Evolutionary conservation across 2,888 invertebrate species (phyloP).

Genomic region (Drosophila melanocephala): DNA sequence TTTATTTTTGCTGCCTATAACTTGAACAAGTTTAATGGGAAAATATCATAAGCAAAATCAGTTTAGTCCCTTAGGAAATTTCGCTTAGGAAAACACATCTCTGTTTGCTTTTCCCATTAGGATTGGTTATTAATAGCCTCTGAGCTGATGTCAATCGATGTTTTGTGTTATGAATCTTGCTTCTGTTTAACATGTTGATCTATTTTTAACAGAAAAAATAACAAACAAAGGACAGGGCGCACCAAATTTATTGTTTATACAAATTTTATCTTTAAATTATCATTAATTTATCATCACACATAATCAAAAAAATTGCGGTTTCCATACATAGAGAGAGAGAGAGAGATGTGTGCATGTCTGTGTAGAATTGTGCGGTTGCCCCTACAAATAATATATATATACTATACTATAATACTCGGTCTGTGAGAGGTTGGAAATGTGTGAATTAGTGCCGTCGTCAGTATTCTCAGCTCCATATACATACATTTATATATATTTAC

Average conservation of each 20-base stretch:
- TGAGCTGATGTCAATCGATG: slow-evolving; percentile 26
- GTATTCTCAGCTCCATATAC: slow-evolving; percentile 15
- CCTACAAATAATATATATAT: slow-evolving; percentile 44
- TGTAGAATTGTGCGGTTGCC: slow-evolving; percentile 32
- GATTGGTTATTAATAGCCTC: slow-evolving; percentile 29
- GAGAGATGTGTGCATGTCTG: slow-evolving; percentile 6
- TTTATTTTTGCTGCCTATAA: background rate
- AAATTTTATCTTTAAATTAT: slow-evolving; percentile 77
- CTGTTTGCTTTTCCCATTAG: slow-evolving; percentile 8
- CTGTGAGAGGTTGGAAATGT: slow-evolving; percentile 43
- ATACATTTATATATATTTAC: slow-evolving; percentile 13
- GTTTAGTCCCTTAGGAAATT: background rate
- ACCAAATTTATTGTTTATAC: slow-evolving; percentile 70
- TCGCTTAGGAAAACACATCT: background rate
- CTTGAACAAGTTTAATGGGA: background rate
- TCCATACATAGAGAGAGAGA: background rate
- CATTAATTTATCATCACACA: slow-evolving; percentile 69
- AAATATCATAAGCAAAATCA: background rate
- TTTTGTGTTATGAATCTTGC: slow-evolving; percentile 51
- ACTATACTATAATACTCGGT: slow-evolving; percentile 28
- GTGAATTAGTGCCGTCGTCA: slow-evolving; percentile 46
- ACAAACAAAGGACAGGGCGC: slow-evolving; percentile 30
- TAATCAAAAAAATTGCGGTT: slow-evolving; percentile 54
- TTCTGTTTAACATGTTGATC: slow-evolving; percentile 42
- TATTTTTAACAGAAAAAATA: slow-evolving; percentile 54